These are phyloP conservation scores for Drosophila parthenogenetica DNA, from an alignment of 2,888 invertebrate species.

Conservation along the genomic window DNA sequence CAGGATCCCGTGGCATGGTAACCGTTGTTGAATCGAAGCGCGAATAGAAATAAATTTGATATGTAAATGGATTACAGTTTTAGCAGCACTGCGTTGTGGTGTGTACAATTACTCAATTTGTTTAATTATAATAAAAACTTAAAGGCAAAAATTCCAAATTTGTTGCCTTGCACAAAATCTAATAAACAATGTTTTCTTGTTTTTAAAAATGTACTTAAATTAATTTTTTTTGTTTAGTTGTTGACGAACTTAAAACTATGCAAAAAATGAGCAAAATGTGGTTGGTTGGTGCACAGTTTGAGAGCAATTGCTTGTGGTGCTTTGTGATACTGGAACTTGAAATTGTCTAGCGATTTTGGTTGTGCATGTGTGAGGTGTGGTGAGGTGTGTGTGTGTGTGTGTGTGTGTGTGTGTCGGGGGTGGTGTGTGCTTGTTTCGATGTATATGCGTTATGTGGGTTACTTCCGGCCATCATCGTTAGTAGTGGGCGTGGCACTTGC, in stretches of 20 bases:
- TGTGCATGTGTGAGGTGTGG: slow-evolving; percentile 8
- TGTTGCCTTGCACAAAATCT: slow-evolving; percentile 48
- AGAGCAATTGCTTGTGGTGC: slow-evolving; percentile 55
- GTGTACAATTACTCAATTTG: slow-evolving; percentile 57
- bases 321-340: slow-evolving; percentile 18
- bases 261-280: slow-evolving; percentile 71
- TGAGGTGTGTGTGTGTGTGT: slow-evolving; percentile 21
- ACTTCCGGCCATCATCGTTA: slow-evolving; percentile 19
- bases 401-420: background rate
- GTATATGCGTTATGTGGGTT: slow-evolving; percentile 35
- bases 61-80: slow-evolving; percentile 36
- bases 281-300: slow-evolving; percentile 48
- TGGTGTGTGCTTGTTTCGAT: slow-evolving; percentile 19
- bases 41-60: background rate
- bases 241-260: slow-evolving; percentile 71
- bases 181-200: slow-evolving; percentile 13
- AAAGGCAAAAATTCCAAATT: slow-evolving; percentile 49
- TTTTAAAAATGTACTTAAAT: slow-evolving; percentile 56
- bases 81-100: slow-evolving; percentile 18
- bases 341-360: slow-evolving; percentile 36
- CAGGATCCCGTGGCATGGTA: slow-evolving; percentile 47
- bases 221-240: slow-evolving; percentile 35
- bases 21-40: slow-evolving; percentile 83
- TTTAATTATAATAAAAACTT: slow-evolving; percentile 61
- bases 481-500: slow-evolving; percentile 52